phyloP scores from a whole-genome alignment of 2,888 invertebrate species.

The Pecten maximus region DNA sequence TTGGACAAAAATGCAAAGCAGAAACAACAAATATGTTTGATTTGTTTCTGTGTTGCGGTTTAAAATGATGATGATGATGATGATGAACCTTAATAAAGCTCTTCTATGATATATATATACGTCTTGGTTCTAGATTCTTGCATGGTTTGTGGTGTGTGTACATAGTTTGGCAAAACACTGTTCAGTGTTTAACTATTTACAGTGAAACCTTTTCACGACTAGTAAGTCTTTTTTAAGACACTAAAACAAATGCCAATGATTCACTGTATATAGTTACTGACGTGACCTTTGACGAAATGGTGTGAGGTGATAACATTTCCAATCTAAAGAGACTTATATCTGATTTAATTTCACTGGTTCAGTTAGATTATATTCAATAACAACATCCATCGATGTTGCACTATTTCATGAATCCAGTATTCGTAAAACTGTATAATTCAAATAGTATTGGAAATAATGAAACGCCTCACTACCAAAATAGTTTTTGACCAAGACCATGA shows the following conservation, averaged over 20 bases:
- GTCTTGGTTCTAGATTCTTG: neutral
- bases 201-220: neutral
- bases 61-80: slow-evolving; percentile 7
- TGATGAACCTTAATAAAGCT: slow-evolving; percentile 35
- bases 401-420: no score
- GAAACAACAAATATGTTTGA: slow-evolving; percentile 38
- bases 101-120: neutral
- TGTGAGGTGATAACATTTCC: neutral
- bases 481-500: neutral
- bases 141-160: neutral
- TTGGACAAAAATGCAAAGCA: slow-evolving; percentile 54
- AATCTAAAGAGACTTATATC: neutral
- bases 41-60: slow-evolving; percentile 38
- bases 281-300: neutral
- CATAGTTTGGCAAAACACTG: no score
- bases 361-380: neutral
- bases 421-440: neutral
- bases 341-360: neutral
- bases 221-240: neutral
- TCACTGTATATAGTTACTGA: neutral
- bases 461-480: neutral
- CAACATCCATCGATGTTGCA: neutral
- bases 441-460: neutral
- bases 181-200: neutral
- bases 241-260: neutral